These are phyloP conservation scores for Drosophila triauraria DNA, from an alignment of 1,140 invertebrate genomes.

Conservation along the genomic window DNA sequence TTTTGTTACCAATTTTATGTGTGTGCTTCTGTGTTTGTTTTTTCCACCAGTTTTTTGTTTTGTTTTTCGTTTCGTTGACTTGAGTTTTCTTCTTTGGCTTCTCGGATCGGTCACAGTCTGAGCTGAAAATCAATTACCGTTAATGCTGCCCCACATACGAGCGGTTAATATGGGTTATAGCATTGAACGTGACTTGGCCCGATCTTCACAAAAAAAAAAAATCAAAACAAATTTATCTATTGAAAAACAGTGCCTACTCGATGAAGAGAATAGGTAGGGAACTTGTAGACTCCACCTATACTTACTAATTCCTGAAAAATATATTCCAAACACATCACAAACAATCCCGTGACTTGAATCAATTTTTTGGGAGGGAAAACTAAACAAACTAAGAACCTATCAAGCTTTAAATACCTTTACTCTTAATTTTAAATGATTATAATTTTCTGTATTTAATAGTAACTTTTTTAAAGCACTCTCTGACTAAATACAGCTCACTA, in stretches of 20 bases:
- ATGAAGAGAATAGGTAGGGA: too few species aligned
- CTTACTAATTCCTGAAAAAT: too few species aligned
- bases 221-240: background rate
- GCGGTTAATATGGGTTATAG: conserved; percentile 36
- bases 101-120: conserved; percentile 41
- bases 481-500: too few species aligned
- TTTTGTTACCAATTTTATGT: conserved; percentile 71
- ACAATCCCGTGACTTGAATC: too few species aligned
- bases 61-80: conserved; percentile 4
- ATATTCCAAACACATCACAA: too few species aligned
- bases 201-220: conserved; percentile 22
- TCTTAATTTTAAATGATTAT: too few species aligned
- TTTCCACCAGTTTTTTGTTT: background rate
- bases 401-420: too few species aligned
- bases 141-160: conserved; percentile 50
- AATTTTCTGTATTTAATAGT: too few species aligned
- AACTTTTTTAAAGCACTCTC: too few species aligned
- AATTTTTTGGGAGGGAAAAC: too few species aligned
- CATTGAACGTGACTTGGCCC: conserved; percentile 75
- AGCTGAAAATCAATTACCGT: conserved; percentile 75
- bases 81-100: conserved; percentile 41
- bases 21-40: conserved; percentile 21
- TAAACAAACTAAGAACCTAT: too few species aligned
- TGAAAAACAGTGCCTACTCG: background rate
- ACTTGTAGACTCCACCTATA: too few species aligned